Conservation (phyloP, 2,797 vertebrate species). For the Ctenochaetus hawaiiensis region DNA sequence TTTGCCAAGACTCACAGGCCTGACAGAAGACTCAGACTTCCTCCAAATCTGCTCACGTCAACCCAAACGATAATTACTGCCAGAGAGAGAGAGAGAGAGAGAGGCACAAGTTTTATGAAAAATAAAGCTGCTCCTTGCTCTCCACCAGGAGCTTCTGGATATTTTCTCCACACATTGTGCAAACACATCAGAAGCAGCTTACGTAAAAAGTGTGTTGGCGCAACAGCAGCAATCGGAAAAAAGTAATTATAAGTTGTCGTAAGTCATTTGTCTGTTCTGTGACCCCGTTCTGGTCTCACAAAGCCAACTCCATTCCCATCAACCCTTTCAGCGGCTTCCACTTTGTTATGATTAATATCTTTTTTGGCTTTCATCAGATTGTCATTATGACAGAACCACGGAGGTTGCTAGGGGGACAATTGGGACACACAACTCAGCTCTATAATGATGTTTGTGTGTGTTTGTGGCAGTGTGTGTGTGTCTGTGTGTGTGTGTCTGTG, state of each 20-base stretch:
- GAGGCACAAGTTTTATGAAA: neutral
- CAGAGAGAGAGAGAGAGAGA: neutral
- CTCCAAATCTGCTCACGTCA: constrained; percentile 34
- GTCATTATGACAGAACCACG: constrained; percentile 45
- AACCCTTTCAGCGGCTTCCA: constrained; percentile 65
- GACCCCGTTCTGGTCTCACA: constrained; percentile 29
- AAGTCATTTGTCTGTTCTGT: constrained; percentile 46
- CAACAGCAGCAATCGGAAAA: neutral
- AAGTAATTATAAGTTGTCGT: neutral
- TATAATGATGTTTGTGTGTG: constrained; percentile 6
- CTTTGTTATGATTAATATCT: constrained; percentile 60
- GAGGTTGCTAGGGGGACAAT: constrained; percentile 52
- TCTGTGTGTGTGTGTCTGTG: constrained; percentile 1
- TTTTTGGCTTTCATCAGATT: constrained; percentile 70
- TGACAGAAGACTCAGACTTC: constrained; percentile 15
- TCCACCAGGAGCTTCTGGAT: neutral
- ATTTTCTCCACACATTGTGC: too few species aligned
- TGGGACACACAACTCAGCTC: constrained; percentile 25
- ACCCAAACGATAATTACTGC: constrained; percentile 11
- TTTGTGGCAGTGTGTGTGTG: constrained; percentile 1
- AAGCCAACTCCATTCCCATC: constrained; percentile 49
- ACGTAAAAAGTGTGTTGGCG: neutral
- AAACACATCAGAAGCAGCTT: too few species aligned
- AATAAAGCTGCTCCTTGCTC: neutral
- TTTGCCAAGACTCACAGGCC: constrained; percentile 18